phyloP scores from a whole-genome alignment of 2,888 invertebrate genomes.

The Helleia helle region DNA sequence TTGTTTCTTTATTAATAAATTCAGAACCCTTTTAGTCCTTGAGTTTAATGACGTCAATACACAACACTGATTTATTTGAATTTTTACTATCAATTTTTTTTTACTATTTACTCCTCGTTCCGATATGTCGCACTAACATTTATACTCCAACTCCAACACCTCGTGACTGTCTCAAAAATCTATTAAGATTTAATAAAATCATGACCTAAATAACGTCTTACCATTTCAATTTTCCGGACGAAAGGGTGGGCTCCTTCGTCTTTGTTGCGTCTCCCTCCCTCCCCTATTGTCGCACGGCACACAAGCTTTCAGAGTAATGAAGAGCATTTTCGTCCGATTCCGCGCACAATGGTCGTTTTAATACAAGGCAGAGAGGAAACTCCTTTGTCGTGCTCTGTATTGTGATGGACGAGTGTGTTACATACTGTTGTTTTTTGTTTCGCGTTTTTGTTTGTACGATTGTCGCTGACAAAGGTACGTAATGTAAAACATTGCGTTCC shows the following conservation, averaged over 20 bases:
- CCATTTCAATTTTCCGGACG: constrained; percentile 72
- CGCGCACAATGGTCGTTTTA: constrained; percentile 63
- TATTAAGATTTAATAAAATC: constrained; percentile 70
- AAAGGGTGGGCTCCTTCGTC: constrained; percentile 67
- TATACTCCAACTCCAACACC: neutral
- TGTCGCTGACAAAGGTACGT: constrained; percentile 50
- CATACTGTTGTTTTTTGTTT: constrained; percentile 48
- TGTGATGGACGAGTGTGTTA: constrained; percentile 60
- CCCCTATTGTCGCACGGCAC: constrained; percentile 68
- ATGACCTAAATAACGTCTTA: constrained; percentile 71
- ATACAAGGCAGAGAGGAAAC: constrained; percentile 68
- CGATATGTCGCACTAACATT: too few species aligned
- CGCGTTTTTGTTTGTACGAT: constrained; percentile 51
- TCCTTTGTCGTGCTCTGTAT: constrained; percentile 56
- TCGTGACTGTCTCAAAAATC: constrained; percentile 28
- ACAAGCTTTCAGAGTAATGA: constrained; percentile 75
- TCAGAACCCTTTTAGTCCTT: too few species aligned
- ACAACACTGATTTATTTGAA: too few species aligned
- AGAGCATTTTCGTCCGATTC: constrained; percentile 76
- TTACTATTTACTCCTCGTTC: too few species aligned
- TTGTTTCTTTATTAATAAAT: too few species aligned
- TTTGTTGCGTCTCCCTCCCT: constrained; percentile 44
- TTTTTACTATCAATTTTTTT: too few species aligned
- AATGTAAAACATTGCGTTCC: constrained; percentile 29
- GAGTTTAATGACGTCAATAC: too few species aligned